These are phyloP conservation scores for Hoplodrina ambigua DNA, from an alignment of 2,888 invertebrate genomes.

Conservation along the genomic window DNA sequence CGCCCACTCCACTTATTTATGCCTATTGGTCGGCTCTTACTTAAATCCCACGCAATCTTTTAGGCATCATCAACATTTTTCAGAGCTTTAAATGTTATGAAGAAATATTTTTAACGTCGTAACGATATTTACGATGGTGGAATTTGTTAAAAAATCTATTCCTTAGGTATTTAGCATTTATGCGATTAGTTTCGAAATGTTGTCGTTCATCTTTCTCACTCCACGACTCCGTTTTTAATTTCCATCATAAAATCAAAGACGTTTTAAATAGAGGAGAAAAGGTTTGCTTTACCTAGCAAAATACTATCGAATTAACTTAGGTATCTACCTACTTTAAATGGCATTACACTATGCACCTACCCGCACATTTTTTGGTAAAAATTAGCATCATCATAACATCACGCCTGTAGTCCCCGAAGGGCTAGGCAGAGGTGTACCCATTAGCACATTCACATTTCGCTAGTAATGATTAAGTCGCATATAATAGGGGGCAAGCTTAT, in stretches of 20 bases:
- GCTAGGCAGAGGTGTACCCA: too few species aligned
- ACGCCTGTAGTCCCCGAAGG: too few species aligned
- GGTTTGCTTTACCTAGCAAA: too few species aligned
- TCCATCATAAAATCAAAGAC: not conserved
- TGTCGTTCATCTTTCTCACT: not conserved
- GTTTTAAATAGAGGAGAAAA: not conserved
- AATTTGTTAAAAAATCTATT: not conserved
- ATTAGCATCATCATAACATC: too few species aligned
- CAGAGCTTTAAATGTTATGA: not conserved
- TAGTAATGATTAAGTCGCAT: too few species aligned
- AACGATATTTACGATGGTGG: not conserved
- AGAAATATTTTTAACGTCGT: conserved; percentile 8
- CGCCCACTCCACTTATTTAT: conserved; percentile 24
- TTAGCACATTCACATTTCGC: too few species aligned
- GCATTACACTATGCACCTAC: too few species aligned
- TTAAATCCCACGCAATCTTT: conserved; percentile 24
- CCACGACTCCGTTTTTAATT: not conserved
- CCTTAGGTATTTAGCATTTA: not conserved
- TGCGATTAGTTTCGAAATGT: not conserved
- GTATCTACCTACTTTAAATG: too few species aligned
- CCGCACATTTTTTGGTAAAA: too few species aligned
- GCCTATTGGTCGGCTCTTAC: not conserved
- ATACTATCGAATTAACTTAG: too few species aligned
- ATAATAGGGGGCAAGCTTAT: too few species aligned
- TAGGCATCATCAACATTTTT: conserved; percentile 10